Evolutionary conservation across 2,797 vertebrate species (phyloP).

Genomic region (Argyrosomus regius): DNA sequence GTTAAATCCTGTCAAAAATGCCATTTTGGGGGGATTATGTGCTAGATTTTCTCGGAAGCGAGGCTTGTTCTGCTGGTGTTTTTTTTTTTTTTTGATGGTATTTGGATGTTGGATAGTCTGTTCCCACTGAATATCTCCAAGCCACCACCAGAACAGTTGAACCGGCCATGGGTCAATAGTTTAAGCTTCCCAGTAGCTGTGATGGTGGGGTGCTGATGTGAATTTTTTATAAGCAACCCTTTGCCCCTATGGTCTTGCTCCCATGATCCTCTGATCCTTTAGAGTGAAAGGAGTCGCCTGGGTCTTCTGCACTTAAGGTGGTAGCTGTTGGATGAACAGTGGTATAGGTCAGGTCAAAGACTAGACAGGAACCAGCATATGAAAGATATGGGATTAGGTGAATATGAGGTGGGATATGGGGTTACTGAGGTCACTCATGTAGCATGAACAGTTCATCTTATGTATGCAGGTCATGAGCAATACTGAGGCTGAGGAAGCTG

Average conservation of each 20-base stretch:
- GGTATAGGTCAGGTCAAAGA: neutral
- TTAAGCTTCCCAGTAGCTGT: neutral
- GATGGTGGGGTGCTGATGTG: neutral
- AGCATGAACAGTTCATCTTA: too few species aligned
- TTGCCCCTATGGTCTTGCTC: neutral
- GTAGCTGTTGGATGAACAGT: neutral
- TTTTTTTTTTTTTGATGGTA: conserved; percentile 3
- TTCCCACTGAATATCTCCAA: conserved; percentile 1
- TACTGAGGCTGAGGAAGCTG: too few species aligned
- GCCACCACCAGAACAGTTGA: neutral
- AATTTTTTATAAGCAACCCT: neutral
- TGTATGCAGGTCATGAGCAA: too few species aligned
- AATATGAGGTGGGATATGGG: neutral
- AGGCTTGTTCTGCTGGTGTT: neutral
- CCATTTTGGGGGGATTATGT: neutral
- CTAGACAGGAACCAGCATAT: neutral
- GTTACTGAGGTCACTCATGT: neutral
- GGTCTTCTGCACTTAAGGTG: neutral
- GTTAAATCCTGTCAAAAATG: neutral
- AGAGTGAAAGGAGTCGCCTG: neutral
- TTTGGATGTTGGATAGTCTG: neutral
- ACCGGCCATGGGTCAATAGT: neutral
- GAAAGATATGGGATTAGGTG: neutral
- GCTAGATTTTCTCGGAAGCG: neutral
- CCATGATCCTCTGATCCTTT: neutral